Base-by-base conservation (phyloP, 2,797 vertebrate species). In the Orestias chungarensis region DNA sequence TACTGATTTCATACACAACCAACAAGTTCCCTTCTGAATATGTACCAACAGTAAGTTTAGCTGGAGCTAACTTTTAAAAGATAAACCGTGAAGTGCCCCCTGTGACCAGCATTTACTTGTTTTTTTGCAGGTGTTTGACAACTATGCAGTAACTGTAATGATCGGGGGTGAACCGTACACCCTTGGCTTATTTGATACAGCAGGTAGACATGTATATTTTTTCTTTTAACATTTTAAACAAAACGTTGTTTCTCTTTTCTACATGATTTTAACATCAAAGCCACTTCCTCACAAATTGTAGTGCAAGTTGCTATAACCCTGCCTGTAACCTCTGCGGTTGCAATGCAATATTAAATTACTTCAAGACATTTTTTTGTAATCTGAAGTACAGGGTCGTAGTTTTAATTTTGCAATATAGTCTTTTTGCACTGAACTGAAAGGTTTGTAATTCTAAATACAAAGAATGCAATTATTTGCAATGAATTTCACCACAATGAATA, bases 21-120 rank as follows among this genome's bases (percentile, higher is more conserved):
- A 95, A 95, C 87, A 95, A 95, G 82, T 95, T 95, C 82, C 95
- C 95, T 52, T 95, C 95, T 65, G 95, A 95, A 83, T 95, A 95
- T 70, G 94, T 95, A 72, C 94, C 94, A 3, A 95, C 94, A 88
- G 95, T 95, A 88, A 94, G 94, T 80, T 4, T 11, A 52, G 7
- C 25, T 4, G 1, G 1, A 11, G 12, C 15, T 1, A 5, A 64
- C 3, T 0, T 55, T n/a, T 43, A 35, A 42, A 4, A 50, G 1
- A 35, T 27, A 25, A 23, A 55, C 14, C 15, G 33, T 38, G 1
- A 7, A 27, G 14, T 3, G 52, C 8, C 46, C 20, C 40, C 4
- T 1, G 3, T 71, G 9, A 72, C 42, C 31, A 68, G 4, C 0
- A 11, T 33, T 57, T 59, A 0, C 3, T 52, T 69, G 3, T 66